Percentiles rank a stretch among this genome's conserved stretches.
Conservation (phyloP, 2,888 invertebrate genomes). For the Eueremaeus valkanovi region DNA sequence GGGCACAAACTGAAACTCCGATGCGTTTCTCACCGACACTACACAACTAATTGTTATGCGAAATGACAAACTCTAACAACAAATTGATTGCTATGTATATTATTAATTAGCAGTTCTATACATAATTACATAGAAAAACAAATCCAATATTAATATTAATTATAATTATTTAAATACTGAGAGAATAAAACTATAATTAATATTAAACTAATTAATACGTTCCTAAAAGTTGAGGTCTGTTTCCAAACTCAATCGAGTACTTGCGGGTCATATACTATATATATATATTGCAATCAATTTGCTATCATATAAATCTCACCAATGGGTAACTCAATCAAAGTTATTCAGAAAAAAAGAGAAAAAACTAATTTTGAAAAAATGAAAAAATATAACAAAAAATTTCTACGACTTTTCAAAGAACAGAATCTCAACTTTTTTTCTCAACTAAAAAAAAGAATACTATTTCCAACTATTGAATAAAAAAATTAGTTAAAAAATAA, state of each 20-base stretch:
- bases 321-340: conserved; percentile 20
- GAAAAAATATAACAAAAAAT: not conserved
- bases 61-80: not conserved
- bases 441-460: not conserved
- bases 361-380: not conserved
- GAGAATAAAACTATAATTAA: conserved; percentile 1
- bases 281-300: conserved; percentile 18
- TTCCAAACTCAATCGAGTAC: not conserved
- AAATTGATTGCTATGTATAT: conserved; percentile 21
- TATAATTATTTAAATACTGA: not conserved
- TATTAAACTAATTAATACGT: conserved; percentile 14
- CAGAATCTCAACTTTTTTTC: not conserved
- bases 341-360: not conserved
- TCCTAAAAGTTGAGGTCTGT: conserved; percentile 28
- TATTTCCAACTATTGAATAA: conserved; percentile 18
- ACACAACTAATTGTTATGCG: not conserved
- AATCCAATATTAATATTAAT: not conserved
- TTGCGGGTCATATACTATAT: conserved; percentile 3
- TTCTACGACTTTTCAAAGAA: not conserved
- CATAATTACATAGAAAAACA: not conserved
- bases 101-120: not conserved
- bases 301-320: too few species aligned
- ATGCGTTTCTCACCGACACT: not conserved
- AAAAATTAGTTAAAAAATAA: not conserved
- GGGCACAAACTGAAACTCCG: conserved; percentile 19